Percentiles rank a stretch among this genome's conserved stretches.
These are phyloP conservation scores for Seriola rivoliana DNA, from an alignment of 2,113 vertebrate species.

Conservation along the genomic window DNA sequence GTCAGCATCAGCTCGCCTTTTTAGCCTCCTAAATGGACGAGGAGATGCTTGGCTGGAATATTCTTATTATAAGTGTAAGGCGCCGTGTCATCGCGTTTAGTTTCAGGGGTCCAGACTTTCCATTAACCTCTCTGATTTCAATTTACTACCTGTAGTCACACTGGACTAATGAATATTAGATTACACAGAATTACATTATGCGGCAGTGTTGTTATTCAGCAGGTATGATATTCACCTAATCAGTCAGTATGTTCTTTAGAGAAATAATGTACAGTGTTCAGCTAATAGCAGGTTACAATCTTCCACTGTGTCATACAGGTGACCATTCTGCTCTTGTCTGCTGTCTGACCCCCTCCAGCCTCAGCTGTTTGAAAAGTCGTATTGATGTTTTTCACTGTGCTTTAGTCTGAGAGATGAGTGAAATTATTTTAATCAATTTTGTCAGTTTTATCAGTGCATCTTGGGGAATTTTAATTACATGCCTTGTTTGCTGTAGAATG, in stretches of 20 bases:
- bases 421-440: slow-evolving; percentile 83
- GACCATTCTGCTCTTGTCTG: slow-evolving; percentile 55
- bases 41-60: slow-evolving; percentile 54
- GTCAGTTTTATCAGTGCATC: slow-evolving; percentile 81
- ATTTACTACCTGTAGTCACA: slow-evolving; percentile 74
- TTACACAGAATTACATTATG: slow-evolving; percentile 72
- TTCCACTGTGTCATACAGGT: slow-evolving; percentile 32
- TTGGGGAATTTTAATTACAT: slow-evolving; percentile 84
- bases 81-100: slow-evolving; percentile 53
- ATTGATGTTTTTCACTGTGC: slow-evolving; percentile 77
- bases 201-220: slow-evolving; percentile 58
- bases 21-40: slow-evolving; percentile 55
- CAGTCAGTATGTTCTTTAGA: slow-evolving; percentile 41
- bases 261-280: slow-evolving; percentile 35
- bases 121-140: slow-evolving; percentile 82
- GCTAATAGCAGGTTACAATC: slow-evolving; percentile 47
- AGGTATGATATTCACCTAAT: slow-evolving; percentile 49
- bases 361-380: slow-evolving; percentile 65
- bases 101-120: slow-evolving; percentile 74
- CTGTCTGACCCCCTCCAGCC: slow-evolving; percentile 43
- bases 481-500: slow-evolving; percentile 80
- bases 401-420: slow-evolving; percentile 73
- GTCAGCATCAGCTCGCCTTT: slow-evolving; percentile 16
- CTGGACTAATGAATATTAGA: slow-evolving; percentile 75
- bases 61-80: slow-evolving; percentile 62